These are phyloP conservation scores for Cerceris ruficornis DNA, from an alignment of 2,888 invertebrate genomes.

Conservation along the genomic window DNA sequence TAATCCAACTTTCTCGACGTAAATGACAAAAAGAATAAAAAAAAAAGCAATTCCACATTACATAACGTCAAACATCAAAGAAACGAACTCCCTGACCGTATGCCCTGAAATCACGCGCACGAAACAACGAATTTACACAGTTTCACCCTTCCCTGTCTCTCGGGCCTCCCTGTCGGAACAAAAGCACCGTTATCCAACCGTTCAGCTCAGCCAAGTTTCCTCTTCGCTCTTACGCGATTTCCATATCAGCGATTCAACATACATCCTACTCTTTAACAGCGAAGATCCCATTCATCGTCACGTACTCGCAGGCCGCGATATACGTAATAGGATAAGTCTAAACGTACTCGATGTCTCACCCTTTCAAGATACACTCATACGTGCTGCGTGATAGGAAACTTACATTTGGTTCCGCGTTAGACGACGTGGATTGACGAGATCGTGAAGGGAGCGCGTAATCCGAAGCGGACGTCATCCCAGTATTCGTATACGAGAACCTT, in stretches of 20 bases:
- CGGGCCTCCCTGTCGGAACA: constrained; percentile 31
- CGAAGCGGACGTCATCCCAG: constrained; percentile 72
- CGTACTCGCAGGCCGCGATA: constrained; percentile 1
- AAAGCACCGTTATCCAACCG: constrained; percentile 39
- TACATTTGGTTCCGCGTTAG: constrained; percentile 74
- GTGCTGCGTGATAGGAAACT: constrained; percentile 48
- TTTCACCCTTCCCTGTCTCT: constrained; percentile 10
- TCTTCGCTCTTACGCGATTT: neutral
- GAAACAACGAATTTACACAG: neutral
- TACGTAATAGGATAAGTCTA: neutral
- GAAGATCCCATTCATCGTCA: neutral
- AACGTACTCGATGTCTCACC: neutral
- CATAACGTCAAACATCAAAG: too few species aligned
- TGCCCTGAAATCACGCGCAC: too few species aligned
- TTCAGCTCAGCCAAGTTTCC: constrained; percentile 4
- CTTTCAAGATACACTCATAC: neutral
- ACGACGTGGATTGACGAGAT: constrained; percentile 67
- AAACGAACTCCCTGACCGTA: too few species aligned
- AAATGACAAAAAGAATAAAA: neutral
- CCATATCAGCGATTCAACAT: neutral
- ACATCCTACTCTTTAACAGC: neutral
- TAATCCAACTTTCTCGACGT: constrained; percentile 23
- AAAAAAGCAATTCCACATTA: constrained; percentile 14
- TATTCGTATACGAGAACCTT: constrained; percentile 67
- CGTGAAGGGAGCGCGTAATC: constrained; percentile 71